A percentile compares a stretch with the other conserved stretches of the same genome.
These are phyloP conservation scores for Cheirogaleus medius DNA, from an alignment of 2,113 vertebrate species.

Conservation along the genomic window DNA sequence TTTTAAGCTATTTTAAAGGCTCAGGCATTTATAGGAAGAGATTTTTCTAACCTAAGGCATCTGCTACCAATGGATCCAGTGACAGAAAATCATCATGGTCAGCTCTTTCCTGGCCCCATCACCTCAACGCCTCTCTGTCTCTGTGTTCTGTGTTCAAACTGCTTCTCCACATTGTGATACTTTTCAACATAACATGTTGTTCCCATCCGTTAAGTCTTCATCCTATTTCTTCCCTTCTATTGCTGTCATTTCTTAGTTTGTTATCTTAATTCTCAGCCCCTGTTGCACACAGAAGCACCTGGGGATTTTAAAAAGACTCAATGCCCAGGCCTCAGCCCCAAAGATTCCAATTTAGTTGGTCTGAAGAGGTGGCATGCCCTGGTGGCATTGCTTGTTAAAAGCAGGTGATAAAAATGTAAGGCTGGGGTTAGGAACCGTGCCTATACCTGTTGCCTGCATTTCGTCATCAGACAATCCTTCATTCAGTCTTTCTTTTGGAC, in stretches of 20 bases:
- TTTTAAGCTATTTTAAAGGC: not conserved
- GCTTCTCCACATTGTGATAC: not conserved
- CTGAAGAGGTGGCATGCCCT: not conserved
- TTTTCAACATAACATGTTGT: not conserved
- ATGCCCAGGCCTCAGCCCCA: not conserved
- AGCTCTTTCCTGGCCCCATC: not conserved
- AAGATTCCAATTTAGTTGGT: not conserved
- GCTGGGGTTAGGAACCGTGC: not conserved
- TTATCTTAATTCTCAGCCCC: not conserved
- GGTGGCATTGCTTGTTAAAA: not conserved
- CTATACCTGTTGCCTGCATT: too few relatives aligned
- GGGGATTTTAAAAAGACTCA: not conserved
- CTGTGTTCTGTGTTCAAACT: not conserved
- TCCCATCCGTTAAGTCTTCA: not conserved
- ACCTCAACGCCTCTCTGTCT: rapidly evolving
- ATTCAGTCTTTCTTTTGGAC: not conserved
- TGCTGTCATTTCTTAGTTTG: not conserved
- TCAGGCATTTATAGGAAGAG: not conserved
- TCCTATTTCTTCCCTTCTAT: not conserved
- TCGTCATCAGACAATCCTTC: not conserved
- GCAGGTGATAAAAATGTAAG: not conserved
- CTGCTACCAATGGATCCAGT: not conserved
- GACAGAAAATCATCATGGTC: not conserved
- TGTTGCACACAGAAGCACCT: not conserved
- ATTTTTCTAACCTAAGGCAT: not conserved